Evolutionary conservation across 2,797 vertebrate genomes (phyloP).

Genomic region (Miichthys miiuy): DNA sequence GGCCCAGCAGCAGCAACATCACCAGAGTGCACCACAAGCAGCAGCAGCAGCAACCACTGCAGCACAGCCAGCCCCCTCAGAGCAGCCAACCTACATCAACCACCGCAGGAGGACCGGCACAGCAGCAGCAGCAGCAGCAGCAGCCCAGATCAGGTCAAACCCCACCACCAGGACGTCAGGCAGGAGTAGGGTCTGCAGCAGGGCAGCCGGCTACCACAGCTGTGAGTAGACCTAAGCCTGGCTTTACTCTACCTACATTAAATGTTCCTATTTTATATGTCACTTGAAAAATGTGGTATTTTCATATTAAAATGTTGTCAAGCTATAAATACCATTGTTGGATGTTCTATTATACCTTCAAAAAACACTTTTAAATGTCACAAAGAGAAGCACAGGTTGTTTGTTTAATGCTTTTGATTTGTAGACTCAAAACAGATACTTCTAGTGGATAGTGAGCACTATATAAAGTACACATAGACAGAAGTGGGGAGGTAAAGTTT

Average conservation of each 20-base stretch:
- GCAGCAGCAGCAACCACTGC: constrained; percentile 79
- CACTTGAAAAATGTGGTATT: background rate
- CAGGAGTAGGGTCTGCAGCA: constrained; percentile 76
- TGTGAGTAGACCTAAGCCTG: constrained; percentile 81
- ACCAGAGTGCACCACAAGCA: constrained; percentile 50
- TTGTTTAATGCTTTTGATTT: constrained; percentile 10
- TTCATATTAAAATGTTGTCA: background rate
- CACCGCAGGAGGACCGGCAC: constrained; percentile 70
- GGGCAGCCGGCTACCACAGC: constrained; percentile 79
- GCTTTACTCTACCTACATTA: constrained; percentile 3
- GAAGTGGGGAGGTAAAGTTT: background rate
- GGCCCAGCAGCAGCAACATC: constrained; percentile 65
- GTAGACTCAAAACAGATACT: constrained; percentile 2
- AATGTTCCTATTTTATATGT: background rate
- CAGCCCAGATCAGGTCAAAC: constrained; percentile 79
- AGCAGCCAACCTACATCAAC: constrained; percentile 75
- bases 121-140: constrained; percentile 85
- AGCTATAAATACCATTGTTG: constrained; percentile 6
- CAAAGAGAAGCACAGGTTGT: background rate
- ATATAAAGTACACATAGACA: background rate
- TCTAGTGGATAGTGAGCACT: background rate
- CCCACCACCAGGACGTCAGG: constrained; percentile 78
- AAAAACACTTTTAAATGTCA: constrained; percentile 4
- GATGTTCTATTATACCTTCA: background rate
- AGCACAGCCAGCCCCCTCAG: constrained; percentile 74